These are phyloP conservation scores for Gastrophysa polygoni DNA, from an alignment of 2,888 invertebrate species.

Conservation along the genomic window DNA sequence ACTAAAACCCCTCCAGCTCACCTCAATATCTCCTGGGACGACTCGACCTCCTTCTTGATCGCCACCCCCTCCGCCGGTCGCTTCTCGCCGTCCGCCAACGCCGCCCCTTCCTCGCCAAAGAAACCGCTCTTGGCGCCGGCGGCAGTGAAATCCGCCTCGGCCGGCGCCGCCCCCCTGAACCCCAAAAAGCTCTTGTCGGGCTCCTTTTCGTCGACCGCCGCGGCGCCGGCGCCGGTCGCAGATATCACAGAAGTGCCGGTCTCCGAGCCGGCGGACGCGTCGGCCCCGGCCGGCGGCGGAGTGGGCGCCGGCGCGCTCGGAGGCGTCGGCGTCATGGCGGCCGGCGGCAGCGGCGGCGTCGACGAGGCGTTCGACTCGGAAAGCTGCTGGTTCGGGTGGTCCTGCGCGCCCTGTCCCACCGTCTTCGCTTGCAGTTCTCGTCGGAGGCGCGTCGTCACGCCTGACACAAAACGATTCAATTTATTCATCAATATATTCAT, in stretches of 20 bases:
- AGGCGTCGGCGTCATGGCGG: slow-evolving; percentile 22
- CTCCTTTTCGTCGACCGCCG: slow-evolving; percentile 29
- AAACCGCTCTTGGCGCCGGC: slow-evolving; percentile 30
- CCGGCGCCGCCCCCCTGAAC: slow-evolving; percentile 25
- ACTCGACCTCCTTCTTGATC: slow-evolving; percentile 43
- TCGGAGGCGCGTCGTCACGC: slow-evolving; percentile 85
- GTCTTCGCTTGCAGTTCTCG: slow-evolving; percentile 77
- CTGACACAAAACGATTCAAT: slow-evolving; percentile 51
- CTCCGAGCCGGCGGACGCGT: slow-evolving; percentile 26
- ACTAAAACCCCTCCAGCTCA: slow-evolving; percentile 17
- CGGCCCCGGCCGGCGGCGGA: slow-evolving; percentile 43
- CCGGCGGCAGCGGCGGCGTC: slow-evolving; percentile 23
- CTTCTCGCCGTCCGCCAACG: slow-evolving; percentile 25
- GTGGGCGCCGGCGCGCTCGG: slow-evolving; percentile 24
- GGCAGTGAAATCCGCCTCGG: slow-evolving; percentile 18
- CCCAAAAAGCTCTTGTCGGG: slow-evolving; percentile 27
- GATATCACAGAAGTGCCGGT: slow-evolving; percentile 17
- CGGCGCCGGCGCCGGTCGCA: slow-evolving; percentile 7
- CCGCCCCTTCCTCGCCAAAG: slow-evolving; percentile 14
- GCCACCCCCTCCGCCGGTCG: slow-evolving; percentile 27
- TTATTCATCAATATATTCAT: neutral
- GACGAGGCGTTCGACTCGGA: slow-evolving; percentile 36
- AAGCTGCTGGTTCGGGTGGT: slow-evolving; percentile 36
- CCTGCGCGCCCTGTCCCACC: slow-evolving; percentile 57
- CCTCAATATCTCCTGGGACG: slow-evolving; percentile 38